Conservation (phyloP, 2,888 invertebrate species). For the Gandaritis pyraliata region DNA sequence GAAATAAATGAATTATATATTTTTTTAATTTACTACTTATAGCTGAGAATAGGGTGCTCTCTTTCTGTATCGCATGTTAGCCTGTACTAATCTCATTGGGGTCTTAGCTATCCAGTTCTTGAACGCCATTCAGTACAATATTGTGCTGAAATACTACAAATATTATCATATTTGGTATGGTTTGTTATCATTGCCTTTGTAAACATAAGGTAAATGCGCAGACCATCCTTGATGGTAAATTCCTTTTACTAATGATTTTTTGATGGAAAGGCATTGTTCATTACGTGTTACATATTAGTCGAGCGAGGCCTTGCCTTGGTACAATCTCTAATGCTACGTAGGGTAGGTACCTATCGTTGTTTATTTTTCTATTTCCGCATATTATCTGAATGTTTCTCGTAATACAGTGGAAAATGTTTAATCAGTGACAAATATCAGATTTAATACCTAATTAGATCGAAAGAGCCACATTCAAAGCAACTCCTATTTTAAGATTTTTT, state of each 20-base stretch:
- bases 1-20: too few relatives aligned
- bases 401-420: too few relatives aligned
- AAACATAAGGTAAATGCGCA: background rate
- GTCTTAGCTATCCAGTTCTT: too few relatives aligned
- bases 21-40: too few relatives aligned
- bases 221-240: slow-evolving; percentile 3
- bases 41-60: too few relatives aligned
- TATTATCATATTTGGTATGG: background rate
- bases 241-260: slow-evolving; percentile 1
- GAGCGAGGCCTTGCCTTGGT: slow-evolving; percentile 22
- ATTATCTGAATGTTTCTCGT: background rate
- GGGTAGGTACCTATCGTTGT: slow-evolving; percentile 6
- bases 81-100: too few relatives aligned
- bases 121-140: background rate
- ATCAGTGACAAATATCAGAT: too few relatives aligned
- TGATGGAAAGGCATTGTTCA: too few relatives aligned
- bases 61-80: too few relatives aligned
- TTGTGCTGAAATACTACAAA: background rate
- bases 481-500: too few relatives aligned
- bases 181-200: slow-evolving; percentile 1
- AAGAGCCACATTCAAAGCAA: too few relatives aligned
- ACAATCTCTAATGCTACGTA: slow-evolving; percentile 18
- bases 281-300: slow-evolving; percentile 2
- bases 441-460: too few relatives aligned
- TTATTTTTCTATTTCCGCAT: slow-evolving; percentile 18